These are phyloP conservation scores for Dolichopus griseipennis DNA, from an alignment of 2,888 invertebrate genomes.

Conservation along the genomic window DNA sequence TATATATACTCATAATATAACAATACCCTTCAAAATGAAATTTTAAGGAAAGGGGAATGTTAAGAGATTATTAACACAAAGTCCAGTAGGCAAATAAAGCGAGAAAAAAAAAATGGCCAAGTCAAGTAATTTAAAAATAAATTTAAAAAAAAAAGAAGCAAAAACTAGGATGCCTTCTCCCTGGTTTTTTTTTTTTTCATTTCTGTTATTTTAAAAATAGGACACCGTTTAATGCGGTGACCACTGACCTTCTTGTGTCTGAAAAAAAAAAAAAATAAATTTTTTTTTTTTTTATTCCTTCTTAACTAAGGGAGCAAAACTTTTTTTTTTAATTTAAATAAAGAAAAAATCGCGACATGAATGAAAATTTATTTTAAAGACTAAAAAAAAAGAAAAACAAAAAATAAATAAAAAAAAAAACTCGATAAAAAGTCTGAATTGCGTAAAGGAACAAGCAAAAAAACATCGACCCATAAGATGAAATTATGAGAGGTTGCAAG, in stretches of 20 bases:
- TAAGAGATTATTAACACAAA: not conserved
- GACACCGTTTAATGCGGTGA: conserved; percentile 9
- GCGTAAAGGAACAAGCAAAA: not conserved
- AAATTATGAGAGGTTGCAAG: not conserved
- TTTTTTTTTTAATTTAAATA: conserved; percentile 5
- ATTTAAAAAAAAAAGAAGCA: not conserved
- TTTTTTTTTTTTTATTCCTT: too few species aligned
- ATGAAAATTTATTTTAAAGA: not conserved
- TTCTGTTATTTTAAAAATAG: not conserved
- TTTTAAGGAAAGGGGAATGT: too few species aligned
- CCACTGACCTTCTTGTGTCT: conserved; percentile 13
- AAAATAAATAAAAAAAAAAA: not conserved
- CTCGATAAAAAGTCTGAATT: not conserved
- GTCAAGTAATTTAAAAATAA: not conserved
- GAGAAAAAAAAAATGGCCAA: not conserved
- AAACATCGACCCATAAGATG: not conserved
- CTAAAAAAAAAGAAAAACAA: not conserved
- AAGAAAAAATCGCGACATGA: not conserved
- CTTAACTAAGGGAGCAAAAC: not conserved
- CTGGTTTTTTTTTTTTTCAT: too few species aligned
- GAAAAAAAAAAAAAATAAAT: not conserved
- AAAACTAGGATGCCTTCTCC: not conserved
- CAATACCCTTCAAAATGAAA: too few species aligned
- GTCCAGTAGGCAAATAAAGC: not conserved
- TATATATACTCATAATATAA: too few species aligned